Conservation (phyloP, 1,140 invertebrate genomes). For the Drosophila arawakana region DNA sequence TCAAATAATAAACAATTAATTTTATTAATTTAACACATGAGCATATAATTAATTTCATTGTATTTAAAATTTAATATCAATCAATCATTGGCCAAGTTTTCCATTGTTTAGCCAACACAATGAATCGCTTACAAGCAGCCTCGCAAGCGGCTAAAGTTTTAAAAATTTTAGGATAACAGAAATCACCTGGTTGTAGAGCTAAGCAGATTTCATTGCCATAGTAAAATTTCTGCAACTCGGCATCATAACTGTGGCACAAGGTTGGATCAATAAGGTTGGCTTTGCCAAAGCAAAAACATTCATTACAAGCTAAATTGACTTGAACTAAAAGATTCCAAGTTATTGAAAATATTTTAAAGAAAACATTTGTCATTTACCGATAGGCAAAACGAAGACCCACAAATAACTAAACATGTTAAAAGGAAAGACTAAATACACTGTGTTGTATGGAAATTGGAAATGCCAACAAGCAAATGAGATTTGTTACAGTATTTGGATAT, state of each 20-base stretch:
- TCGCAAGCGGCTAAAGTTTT: neutral
- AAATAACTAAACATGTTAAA: neutral
- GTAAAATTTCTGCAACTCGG: constrained; percentile 5
- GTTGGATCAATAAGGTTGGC: too few species aligned
- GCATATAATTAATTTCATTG: neutral
- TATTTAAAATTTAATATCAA: neutral
- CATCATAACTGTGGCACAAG: constrained; percentile 16
- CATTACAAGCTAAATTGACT: constrained; percentile 1
- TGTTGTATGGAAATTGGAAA: neutral
- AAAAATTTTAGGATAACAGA: constrained; percentile 22
- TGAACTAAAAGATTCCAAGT: neutral
- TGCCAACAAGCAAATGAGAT: neutral
- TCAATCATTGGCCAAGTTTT: neutral
- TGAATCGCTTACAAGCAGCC: constrained; percentile 14
- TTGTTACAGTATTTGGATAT: neutral
- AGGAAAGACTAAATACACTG: neutral
- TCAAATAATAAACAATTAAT: too few species aligned
- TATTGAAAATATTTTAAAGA: neutral
- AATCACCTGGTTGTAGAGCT: constrained; percentile 16
- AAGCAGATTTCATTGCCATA: constrained; percentile 17
- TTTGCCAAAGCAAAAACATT: constrained; percentile 27
- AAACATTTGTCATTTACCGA: neutral
- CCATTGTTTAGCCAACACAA: neutral
- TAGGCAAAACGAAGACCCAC: neutral
- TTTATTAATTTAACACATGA: too few species aligned